phyloP scores from a whole-genome alignment of 2,113 vertebrate genomes.

The Platichthys flesus region DNA sequence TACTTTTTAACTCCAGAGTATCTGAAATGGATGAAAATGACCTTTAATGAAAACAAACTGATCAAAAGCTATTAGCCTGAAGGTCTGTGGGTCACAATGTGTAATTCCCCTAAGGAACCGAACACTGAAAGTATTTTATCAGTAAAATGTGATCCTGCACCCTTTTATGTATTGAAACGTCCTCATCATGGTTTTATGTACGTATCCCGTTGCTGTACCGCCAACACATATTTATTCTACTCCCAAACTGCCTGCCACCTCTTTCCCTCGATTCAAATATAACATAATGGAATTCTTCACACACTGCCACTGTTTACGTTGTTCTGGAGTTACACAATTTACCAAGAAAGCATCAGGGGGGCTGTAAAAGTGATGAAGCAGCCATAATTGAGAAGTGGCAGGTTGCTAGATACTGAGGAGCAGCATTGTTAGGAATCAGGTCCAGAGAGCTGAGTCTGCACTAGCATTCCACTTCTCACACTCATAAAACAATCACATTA shows the following conservation, averaged over 20 bases:
- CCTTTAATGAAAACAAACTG: conserved; percentile 1
- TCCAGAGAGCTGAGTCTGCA: no score
- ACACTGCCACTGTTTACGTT: conserved; percentile 15
- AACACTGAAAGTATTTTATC: not conserved
- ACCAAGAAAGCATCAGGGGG: conserved; percentile 30
- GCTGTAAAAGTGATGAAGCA: conserved; percentile 34
- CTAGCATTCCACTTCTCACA: no score
- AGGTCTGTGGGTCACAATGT: conserved; percentile 2
- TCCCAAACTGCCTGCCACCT: not conserved
- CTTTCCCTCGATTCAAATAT: not conserved
- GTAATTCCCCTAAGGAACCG: not conserved
- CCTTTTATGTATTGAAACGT: not conserved
- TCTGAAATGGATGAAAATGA: conserved; percentile 2
- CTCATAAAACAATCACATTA: not conserved
- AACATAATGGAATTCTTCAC: conserved; percentile 20
- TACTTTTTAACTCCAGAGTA: not conserved
- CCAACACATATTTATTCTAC: not conserved
- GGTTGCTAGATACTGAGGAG: conserved; percentile 25
- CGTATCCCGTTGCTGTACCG: no score
- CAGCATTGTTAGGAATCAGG: not conserved
- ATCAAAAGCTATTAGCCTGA: conserved; percentile 1
- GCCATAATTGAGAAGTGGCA: conserved; percentile 41
- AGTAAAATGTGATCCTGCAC: not conserved
- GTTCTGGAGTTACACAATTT: conserved; percentile 29
- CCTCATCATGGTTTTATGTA: not conserved